Conservation (phyloP, 2,888 invertebrate species). For the Suillia variegata region DNA sequence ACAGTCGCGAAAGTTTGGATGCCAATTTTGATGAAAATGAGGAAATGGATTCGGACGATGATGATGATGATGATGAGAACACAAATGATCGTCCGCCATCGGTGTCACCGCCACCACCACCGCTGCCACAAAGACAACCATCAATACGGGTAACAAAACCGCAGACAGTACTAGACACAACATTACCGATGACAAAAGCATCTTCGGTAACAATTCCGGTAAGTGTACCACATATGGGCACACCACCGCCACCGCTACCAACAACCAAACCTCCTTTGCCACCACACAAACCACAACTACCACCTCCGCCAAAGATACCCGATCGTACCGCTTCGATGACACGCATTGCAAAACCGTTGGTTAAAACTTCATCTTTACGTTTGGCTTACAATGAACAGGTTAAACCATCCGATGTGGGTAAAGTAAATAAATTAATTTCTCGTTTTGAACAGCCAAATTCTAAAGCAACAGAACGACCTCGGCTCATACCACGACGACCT, state of each 20-base stretch:
- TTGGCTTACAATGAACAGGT: slow-evolving; percentile 55
- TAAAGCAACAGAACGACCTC: slow-evolving; percentile 30
- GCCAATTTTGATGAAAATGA: slow-evolving; percentile 32
- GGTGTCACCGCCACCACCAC: slow-evolving; percentile 46
- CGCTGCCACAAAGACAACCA: slow-evolving; percentile 41
- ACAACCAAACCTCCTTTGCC: slow-evolving; percentile 37
- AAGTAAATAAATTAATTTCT: slow-evolving; percentile 57
- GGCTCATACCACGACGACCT: slow-evolving; percentile 30
- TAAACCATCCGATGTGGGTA: slow-evolving; percentile 52
- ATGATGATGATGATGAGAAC: slow-evolving; percentile 21
- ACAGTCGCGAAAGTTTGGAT: slow-evolving; percentile 50
- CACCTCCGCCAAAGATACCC: slow-evolving; percentile 37
- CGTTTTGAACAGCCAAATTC: slow-evolving; percentile 47
- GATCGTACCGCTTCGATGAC: slow-evolving; percentile 47
- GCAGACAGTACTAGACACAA: no score
- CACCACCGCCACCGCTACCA: slow-evolving; percentile 39
- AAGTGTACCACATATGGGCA: slow-evolving; percentile 34
- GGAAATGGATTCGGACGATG: slow-evolving; percentile 5
- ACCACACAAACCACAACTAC: slow-evolving; percentile 23
- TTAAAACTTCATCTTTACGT: slow-evolving; percentile 55
- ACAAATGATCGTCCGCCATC: slow-evolving; percentile 40
- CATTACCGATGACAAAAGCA: slow-evolving; percentile 15
- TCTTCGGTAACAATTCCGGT: slow-evolving; percentile 25
- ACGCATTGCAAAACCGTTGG: slow-evolving; percentile 48
- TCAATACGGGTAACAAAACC: slow-evolving; percentile 20